A percentile compares a stretch with the other conserved stretches of the same genome.
phyloP scores from a whole-genome alignment of 2,888 invertebrate species.

The Iselma pallidipennis region DNA sequence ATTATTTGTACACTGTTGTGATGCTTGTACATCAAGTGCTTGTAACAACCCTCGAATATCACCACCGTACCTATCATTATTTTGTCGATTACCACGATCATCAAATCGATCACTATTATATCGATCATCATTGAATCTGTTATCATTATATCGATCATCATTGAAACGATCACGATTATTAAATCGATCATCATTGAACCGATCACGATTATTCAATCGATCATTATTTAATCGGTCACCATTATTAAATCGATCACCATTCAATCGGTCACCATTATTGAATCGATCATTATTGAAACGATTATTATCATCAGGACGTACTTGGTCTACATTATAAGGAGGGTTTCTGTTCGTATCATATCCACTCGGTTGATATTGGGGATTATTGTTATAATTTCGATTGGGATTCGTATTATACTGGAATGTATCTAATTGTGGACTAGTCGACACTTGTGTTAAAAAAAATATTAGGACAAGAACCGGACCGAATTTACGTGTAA shows the following conservation, averaged over 20 bases:
- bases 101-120: background rate
- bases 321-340: slow-evolving; percentile 19
- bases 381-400: slow-evolving; percentile 20
- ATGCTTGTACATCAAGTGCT: slow-evolving; percentile 74
- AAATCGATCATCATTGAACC: background rate
- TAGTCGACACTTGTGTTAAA: slow-evolving; percentile 11
- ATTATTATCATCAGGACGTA: slow-evolving; percentile 6
- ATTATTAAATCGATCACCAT: background rate
- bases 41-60: slow-evolving; percentile 64
- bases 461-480: slow-evolving; percentile 27
- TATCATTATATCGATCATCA: background rate
- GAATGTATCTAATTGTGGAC: slow-evolving; percentile 38
- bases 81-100: too few relatives aligned
- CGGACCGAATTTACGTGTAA: slow-evolving; percentile 32
- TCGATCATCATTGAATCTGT: too few relatives aligned
- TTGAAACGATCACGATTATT: background rate
- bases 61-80: too few relatives aligned
- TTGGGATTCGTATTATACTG: slow-evolving; percentile 27
- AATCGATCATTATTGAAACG: slow-evolving; percentile 1
- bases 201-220: background rate
- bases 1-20: slow-evolving; percentile 81
- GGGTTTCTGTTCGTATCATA: slow-evolving; percentile 22
- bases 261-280: background rate
- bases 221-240: background rate
- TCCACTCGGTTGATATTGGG: slow-evolving; percentile 15